Evolutionary conservation across 2,113 vertebrate species (phyloP).

Genomic region (Emydocephalus ijimae): DNA sequence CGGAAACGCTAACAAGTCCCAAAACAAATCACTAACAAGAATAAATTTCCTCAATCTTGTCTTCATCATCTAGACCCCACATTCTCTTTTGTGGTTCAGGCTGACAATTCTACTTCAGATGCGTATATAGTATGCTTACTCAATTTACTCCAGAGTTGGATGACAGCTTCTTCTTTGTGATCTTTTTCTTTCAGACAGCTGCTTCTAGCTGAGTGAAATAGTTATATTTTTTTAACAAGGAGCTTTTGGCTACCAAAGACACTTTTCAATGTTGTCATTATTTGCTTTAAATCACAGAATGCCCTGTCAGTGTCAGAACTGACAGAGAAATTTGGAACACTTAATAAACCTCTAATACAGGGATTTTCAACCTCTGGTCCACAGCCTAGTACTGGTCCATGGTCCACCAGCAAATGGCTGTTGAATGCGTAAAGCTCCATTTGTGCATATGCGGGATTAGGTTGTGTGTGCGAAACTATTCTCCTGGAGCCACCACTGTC

Average conservation of each 20-base stretch:
- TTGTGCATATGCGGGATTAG: background rate
- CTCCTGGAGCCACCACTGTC: too few species aligned
- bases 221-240: background rate
- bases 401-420: background rate
- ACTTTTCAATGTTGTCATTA: background rate
- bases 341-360: background rate
- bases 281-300: background rate
- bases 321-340: background rate
- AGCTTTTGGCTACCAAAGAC: background rate
- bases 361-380: background rate
- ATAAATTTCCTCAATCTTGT: background rate
- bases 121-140: background rate
- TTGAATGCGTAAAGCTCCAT: background rate
- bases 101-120: background rate
- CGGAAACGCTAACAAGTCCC: background rate
- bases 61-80: background rate
- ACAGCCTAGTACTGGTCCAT: background rate
- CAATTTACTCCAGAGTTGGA: background rate
- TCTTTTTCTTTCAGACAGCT: background rate
- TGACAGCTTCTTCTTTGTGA: background rate
- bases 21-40: background rate
- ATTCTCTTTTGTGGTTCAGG: background rate
- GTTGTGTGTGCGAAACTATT: background rate
- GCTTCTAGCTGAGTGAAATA: background rate
- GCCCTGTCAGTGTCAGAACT: background rate